Evolutionary conservation across 2,888 invertebrate species (phyloP).

Genomic region (Philereme transversata): DNA sequence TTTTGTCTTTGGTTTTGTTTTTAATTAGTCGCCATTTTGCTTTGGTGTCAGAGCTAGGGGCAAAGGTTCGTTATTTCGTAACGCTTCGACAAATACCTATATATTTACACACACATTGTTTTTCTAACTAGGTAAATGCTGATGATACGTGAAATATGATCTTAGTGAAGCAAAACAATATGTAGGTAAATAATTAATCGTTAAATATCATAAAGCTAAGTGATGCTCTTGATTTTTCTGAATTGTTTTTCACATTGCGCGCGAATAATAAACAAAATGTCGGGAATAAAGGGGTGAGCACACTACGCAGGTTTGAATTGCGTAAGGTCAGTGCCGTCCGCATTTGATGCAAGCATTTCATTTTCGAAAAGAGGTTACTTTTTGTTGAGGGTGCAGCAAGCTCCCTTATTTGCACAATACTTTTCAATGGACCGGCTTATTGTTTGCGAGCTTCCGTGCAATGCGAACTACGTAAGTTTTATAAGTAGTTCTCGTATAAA

Average conservation of each 20-base stretch:
- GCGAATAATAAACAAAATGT: conserved; percentile 27
- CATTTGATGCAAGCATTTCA: conserved; percentile 53
- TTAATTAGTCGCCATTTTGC: conserved; percentile 67
- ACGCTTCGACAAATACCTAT: conserved; percentile 29
- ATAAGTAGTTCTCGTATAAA: conserved; percentile 29
- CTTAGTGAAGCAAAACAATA: conserved; percentile 9
- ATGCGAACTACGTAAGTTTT: conserved; percentile 38
- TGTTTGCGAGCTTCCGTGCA: conserved; percentile 57
- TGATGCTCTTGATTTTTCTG: conserved; percentile 12
- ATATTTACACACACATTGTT: conserved; percentile 1
- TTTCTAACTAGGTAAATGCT: conserved; percentile 26
- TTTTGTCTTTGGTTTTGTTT: conserved; percentile 66
- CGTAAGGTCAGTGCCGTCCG: conserved; percentile 58
- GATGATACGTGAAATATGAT: conserved; percentile 20
- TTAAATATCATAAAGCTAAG: neutral
- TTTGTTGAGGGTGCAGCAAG: conserved; percentile 58
- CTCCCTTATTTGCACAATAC: conserved; percentile 75
- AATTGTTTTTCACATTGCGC: conserved; percentile 16
- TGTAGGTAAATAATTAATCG: neutral
- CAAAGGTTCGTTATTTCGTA: conserved; percentile 35
- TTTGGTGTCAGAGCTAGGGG: conserved; percentile 30
- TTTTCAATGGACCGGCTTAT: conserved; percentile 70
- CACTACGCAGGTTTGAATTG: conserved; percentile 46
- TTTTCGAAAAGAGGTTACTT: conserved; percentile 66
- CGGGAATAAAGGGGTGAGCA: conserved; percentile 29